Conservation (phyloP, 2,888 invertebrate genomes). For the Ferdinandea cuprea region DNA sequence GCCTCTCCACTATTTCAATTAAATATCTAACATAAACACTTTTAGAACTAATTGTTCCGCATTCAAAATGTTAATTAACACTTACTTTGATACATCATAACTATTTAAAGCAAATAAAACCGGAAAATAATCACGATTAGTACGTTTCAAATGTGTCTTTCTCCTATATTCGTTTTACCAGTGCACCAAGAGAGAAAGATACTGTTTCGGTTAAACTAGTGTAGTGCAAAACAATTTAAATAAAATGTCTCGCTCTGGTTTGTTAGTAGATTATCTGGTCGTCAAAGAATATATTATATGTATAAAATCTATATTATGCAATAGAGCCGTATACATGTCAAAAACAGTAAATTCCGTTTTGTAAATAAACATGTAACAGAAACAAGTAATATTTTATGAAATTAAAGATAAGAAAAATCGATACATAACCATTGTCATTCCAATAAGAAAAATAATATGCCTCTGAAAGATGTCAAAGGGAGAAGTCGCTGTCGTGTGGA, state of each 20-base stretch:
- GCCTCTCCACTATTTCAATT: background rate
- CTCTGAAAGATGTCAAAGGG: conserved; percentile 73
- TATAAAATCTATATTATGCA: conserved; percentile 69
- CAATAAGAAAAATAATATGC: conserved; percentile 59
- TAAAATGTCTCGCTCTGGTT: conserved; percentile 70
- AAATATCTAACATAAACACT: too few species aligned
- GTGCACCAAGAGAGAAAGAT: conserved; percentile 47
- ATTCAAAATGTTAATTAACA: too few species aligned
- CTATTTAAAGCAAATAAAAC: too few species aligned
- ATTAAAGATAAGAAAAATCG: conserved; percentile 65
- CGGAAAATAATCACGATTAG: too few species aligned
- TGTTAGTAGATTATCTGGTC: conserved; percentile 66
- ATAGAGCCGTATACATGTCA: conserved; percentile 48
- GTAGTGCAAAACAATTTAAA: conserved; percentile 21
- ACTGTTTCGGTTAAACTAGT: conserved; percentile 24
- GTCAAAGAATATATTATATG: conserved; percentile 54
- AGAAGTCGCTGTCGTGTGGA: conserved; percentile 55
- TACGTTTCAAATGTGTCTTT: conserved; percentile 41
- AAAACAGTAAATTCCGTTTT: conserved; percentile 58
- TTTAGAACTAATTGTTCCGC: too few species aligned
- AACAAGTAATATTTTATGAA: conserved; percentile 66
- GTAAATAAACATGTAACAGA: conserved; percentile 70
- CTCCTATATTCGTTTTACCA: conserved; percentile 18
- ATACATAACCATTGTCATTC: conserved; percentile 72
- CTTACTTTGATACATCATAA: too few species aligned